phyloP scores from a whole-genome alignment of 2,113 vertebrate genomes.

The Rhagologus leucostigma region DNA sequence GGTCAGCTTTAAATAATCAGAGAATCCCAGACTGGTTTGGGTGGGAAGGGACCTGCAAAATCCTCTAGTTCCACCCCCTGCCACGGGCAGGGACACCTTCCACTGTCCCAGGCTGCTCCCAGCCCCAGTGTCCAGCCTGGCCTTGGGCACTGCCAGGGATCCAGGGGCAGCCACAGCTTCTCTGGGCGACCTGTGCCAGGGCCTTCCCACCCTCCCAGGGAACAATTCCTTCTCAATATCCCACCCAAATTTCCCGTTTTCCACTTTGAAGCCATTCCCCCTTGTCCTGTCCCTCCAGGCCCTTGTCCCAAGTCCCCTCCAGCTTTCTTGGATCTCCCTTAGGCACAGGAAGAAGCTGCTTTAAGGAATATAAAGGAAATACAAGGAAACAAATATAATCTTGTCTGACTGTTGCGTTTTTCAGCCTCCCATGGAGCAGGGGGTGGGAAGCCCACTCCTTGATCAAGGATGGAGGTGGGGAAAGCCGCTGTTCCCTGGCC shows the following conservation, averaged over 20 bases:
- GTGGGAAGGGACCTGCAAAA: background rate
- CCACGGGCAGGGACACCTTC: background rate
- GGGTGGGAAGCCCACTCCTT: fast-evolving
- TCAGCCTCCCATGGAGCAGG: background rate
- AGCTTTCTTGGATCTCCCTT: background rate
- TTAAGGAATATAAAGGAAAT: background rate
- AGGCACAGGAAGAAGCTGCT: background rate
- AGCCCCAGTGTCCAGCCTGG: background rate
- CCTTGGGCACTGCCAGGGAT: background rate
- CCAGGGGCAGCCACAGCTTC: background rate
- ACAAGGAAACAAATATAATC: background rate
- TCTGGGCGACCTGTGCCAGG: background rate
- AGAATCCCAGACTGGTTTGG: background rate
- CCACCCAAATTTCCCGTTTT: background rate
- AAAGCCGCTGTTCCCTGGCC: background rate
- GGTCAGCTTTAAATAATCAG: background rate
- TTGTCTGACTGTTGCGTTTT: background rate
- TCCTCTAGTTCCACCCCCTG: too few relatives aligned
- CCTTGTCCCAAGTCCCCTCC: background rate
- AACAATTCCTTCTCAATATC: background rate
- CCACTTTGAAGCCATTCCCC: background rate
- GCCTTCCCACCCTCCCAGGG: fast-evolving
- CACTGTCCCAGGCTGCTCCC: fast-evolving
- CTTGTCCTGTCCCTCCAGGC: background rate
- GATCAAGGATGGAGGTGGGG: fast-evolving